Evolutionary conservation across 1,140 invertebrate genomes (phyloP), one percentile per base, ranked within the genome.

Genomic region (Pogonomyrmex barbatus): DNA sequence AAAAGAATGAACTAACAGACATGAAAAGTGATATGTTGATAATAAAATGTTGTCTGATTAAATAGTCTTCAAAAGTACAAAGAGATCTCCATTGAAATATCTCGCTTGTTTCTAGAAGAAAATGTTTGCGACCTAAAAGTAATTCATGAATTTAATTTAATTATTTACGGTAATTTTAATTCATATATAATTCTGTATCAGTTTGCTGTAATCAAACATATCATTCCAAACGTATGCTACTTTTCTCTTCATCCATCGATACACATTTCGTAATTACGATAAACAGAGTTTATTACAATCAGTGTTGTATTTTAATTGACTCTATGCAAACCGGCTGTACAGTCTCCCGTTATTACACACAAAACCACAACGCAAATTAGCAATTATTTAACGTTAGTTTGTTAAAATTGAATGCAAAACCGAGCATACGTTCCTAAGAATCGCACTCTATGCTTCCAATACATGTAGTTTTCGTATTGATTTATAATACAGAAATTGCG

Each of bases 231-330:
- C 24, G 8, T 45, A 54, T 36, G 47, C 30, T 79, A 33, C 42
- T 39, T 47, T 60, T 47, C 54, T 39, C 62, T 24, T 42, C 50
- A n/a, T 45, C 5, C 42, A 17, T 75, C 67, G 67, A 30, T 39
- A 47, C 3, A 36, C 0, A 4, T 24, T 50, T 45, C 36, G 65
- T 73, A 75, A 83, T 83, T 83, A 75, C 30, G 45, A 54, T 65
- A 78, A 63, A 63, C 30, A 60, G 52, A 81, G 39, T 73, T 83
- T 83, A 83, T 83, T 83, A 56, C 68, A 56, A 50, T 83, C 54
- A 73, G 71, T 56, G 79, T 60, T 83, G 68, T 33, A 54, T 75
- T 75, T 75, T 60, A 75, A 83, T 75, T 73, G 68, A 83, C 60
- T 75, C 54, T 24, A 68, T 12, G 67, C 42, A 73, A 70, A 71